Conservation (phyloP, 2,888 invertebrate genomes). For the Tetranychus truncatus region DNA sequence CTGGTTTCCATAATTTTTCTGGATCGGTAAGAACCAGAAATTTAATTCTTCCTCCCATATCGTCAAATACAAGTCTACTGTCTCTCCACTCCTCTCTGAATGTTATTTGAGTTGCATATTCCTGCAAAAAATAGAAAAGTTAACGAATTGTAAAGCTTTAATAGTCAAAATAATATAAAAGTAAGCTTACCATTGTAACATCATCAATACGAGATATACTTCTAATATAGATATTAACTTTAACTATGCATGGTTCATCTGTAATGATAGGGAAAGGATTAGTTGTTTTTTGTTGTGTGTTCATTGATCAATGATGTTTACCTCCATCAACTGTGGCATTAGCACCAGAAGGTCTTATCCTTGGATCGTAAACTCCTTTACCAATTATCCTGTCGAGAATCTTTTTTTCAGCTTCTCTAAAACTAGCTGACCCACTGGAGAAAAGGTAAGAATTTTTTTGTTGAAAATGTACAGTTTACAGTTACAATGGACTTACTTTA, state of each 20-base stretch:
- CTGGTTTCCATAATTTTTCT: slow-evolving; percentile 92
- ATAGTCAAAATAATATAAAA: neutral
- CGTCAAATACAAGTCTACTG: slow-evolving; percentile 43
- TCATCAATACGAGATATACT: slow-evolving; percentile 96
- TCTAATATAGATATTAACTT: slow-evolving; percentile 92
- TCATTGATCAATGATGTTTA: neutral
- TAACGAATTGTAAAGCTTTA: too few species aligned
- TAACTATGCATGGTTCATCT: slow-evolving; percentile 92
- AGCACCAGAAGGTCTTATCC: slow-evolving; percentile 12
- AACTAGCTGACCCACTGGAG: slow-evolving; percentile 40
- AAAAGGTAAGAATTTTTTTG: neutral
- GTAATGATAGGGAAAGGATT: slow-evolving; percentile 27
- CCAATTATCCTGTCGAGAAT: slow-evolving; percentile 81
- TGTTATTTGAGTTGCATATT: slow-evolving; percentile 90
- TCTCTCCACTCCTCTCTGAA: slow-evolving; percentile 94
- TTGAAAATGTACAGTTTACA: neutral
- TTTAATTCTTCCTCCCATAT: slow-evolving; percentile 39
- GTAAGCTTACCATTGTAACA: slow-evolving; percentile 78
- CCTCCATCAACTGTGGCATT: neutral
- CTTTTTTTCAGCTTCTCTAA: slow-evolving; percentile 82
- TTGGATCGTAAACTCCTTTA: slow-evolving; percentile 34
- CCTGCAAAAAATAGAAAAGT: slow-evolving; percentile 33
- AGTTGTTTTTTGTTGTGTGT: neutral
- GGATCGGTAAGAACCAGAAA: slow-evolving; percentile 83
- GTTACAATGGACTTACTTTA: neutral